Evolutionary conservation across 2,888 invertebrate genomes (phyloP), one percentile per base, ranked within the genome.

Genomic region (Phengaris arion): DNA sequence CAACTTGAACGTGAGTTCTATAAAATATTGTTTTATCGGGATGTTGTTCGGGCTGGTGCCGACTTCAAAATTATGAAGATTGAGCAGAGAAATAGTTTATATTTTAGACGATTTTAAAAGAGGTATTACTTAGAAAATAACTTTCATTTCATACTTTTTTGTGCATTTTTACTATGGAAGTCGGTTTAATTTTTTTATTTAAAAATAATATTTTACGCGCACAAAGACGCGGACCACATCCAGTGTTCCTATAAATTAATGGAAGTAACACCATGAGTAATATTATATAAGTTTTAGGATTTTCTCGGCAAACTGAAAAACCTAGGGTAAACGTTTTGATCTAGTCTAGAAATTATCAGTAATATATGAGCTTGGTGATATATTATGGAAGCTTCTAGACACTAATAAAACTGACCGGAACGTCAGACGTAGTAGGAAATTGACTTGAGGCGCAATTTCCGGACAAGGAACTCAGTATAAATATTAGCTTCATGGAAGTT

Each of bases 391-490:
- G 15, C 0, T 45, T 10, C 51, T 15, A 45, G 70, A 48, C 48
- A 48, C 51, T 51, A 51, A 70, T 51, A 70, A 70, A 70, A 48
- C 51, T 48, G 51, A 51, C 70, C 70, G 70, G 70, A 70, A 22
- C 70, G 10, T 15, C 51, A 70, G 70, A 51, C 69, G 51, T 70
- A 51, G 48, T 51, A 15, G 48, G 70, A 70, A 70, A 70, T 70
- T 70, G 70, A 70, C 70, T 69, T 48, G 70, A 70, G 48, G 51
- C 48, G 15, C 70, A 70, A 70, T 70, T 70, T 70, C 70, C 70
- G 70, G 51, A 22, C 70, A 22, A 48, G 22, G 15, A 70, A 70
- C 22, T 70, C 12, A 45, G 48, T 10, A 22, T 70, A 70, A 70
- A 48, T 51, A 51, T 70, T 70, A 70, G 51, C 70, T 51, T 8